These are phyloP conservation scores for Idaea aversata DNA, from an alignment of 2,888 invertebrate genomes.

Conservation along the genomic window DNA sequence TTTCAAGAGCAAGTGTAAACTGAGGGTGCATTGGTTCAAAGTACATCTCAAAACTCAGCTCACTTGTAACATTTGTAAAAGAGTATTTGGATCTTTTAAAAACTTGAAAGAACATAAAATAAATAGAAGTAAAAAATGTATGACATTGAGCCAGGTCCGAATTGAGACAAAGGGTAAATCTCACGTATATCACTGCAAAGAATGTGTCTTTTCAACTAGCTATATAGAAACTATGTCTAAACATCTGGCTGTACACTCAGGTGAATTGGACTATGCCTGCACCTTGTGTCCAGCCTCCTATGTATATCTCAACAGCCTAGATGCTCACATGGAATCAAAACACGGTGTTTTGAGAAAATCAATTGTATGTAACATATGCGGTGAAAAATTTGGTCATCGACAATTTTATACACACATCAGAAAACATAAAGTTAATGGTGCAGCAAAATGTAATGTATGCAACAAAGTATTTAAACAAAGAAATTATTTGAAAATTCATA, in stretches of 20 bases:
- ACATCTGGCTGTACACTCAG: neutral
- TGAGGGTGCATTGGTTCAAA: conserved; percentile 52
- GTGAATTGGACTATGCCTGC: neutral
- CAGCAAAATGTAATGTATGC: conserved; percentile 45
- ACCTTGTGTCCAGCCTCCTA: neutral
- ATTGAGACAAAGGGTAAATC: conserved; percentile 25
- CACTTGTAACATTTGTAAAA: conserved; percentile 39
- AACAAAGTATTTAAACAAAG: conserved; percentile 44
- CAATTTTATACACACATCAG: conserved; percentile 51
- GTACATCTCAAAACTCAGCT: conserved; percentile 36
- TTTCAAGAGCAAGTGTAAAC: conserved; percentile 51
- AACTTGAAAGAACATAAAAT: conserved; percentile 30
- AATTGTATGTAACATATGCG: neutral
- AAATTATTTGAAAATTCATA: conserved; percentile 39
- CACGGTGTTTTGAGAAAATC: neutral
- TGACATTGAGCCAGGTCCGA: conserved; percentile 14
- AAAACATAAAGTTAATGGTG: conserved; percentile 35
- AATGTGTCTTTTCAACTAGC: conserved; percentile 50
- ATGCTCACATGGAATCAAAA: conserved; percentile 2
- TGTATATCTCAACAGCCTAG: neutral
- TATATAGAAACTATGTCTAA: neutral
- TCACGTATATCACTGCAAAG: conserved; percentile 34
- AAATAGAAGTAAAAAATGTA: conserved; percentile 19
- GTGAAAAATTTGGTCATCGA: conserved; percentile 35
- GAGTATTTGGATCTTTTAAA: conserved; percentile 31